Base-by-base conservation (phyloP, 2,113 vertebrate genomes). In the Perca schrenkii region DNA sequence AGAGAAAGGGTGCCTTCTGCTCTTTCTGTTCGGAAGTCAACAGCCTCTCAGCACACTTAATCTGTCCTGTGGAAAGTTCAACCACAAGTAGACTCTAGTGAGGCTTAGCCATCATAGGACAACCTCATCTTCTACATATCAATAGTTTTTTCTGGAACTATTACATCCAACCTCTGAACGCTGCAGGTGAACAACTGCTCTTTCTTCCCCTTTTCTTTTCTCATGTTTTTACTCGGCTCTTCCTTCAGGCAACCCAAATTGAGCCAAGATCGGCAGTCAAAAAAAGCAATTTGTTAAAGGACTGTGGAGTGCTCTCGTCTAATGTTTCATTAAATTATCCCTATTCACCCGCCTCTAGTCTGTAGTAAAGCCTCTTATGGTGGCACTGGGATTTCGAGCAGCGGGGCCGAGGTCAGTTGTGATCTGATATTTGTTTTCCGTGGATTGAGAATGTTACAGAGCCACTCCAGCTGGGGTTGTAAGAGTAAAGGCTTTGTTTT, bases 271-370 rank as follows among this genome's bases (percentile, higher is more conserved):
- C 83, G 74, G 77, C 84, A 86, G 81, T 84, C 78, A 80, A 54
- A 80, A 77, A 80, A 86, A 85, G 87, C 92, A 93, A 93, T 94
- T 93, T 94, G 88, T 92, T 94, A 89, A 94, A 92, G 90, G 89
- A 91, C 90, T 89, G 86, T 86, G 72, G 90, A 95, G 91, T 86
- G 91, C 87, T 85, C 90, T 93, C 84, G 72, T 90, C 88, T 91
- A 90, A 93, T 91, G 89, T 94, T 94, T 94, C 90, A 93, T 92
- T 94, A 92, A 95, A 94, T 93, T 84, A 94, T 93, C 88, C 86
- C 85, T 87, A 88, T 94, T 94, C 90, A 86, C 74, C 80, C 75
- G 75, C 81, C 83, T 80, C 65, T 77, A 61, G 74, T 86, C 86
- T 79, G 67, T 74, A 74, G 81, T 79, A 93, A 93, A 92, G 89